phyloP scores from a whole-genome alignment of 2,888 invertebrate genomes.

The Agrotis segetum region DNA sequence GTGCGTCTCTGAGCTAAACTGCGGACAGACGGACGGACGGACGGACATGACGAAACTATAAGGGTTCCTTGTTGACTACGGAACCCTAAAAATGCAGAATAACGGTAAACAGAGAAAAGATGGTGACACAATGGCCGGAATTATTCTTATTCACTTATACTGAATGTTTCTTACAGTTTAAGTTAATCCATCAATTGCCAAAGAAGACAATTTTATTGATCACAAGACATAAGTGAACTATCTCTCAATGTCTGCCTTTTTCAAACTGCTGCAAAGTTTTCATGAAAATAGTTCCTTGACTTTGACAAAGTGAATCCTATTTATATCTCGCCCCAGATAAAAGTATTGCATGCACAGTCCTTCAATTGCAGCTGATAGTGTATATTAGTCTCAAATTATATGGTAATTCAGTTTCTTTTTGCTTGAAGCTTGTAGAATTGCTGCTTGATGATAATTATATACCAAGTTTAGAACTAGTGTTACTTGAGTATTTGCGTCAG shows the following conservation, averaged over 20 bases:
- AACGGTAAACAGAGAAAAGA: neutral
- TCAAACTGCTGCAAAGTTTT: neutral
- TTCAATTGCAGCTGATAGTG: conserved; percentile 1
- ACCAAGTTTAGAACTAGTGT: neutral
- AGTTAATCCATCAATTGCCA: neutral
- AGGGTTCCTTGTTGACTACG: too few species aligned
- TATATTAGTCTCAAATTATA: neutral
- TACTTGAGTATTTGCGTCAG: conserved; percentile 13
- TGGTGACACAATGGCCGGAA: neutral
- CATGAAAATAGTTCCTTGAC: neutral
- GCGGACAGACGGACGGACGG: too few species aligned
- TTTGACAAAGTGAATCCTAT: conserved; percentile 11
- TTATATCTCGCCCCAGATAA: neutral
- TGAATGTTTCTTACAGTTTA: neutral
- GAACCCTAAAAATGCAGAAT: neutral
- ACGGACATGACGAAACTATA: too few species aligned
- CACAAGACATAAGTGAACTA: neutral
- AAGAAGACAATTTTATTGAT: neutral
- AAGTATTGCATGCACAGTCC: neutral
- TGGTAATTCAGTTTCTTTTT: neutral
- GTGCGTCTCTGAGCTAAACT: too few species aligned
- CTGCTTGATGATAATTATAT: neutral
- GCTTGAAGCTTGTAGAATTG: neutral
- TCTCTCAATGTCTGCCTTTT: neutral
- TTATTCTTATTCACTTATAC: neutral